phyloP scores from a whole-genome alignment of 2,888 invertebrate species.

The Omphaloscelis lunosa region DNA sequence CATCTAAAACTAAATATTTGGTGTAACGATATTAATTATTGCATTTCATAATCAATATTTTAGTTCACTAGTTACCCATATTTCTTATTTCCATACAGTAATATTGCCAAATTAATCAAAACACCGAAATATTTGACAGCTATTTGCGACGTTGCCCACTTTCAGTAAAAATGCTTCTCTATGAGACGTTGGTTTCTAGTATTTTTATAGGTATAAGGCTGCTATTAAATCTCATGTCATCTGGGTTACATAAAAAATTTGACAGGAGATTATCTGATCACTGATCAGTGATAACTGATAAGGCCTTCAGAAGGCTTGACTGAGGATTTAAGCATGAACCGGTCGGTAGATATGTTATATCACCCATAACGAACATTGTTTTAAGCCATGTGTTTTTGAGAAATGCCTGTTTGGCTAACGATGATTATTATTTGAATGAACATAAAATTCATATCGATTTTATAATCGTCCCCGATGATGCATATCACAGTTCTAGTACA shows the following conservation, averaged over 20 bases:
- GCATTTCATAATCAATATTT: too few relatives aligned
- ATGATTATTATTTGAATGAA: not conserved
- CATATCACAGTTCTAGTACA: conserved; percentile 10
- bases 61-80: too few relatives aligned
- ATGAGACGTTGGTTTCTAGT: not conserved
- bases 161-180: not conserved
- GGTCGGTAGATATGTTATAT: not conserved
- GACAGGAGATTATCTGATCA: conserved; percentile 10
- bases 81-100: too few relatives aligned
- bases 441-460: not conserved
- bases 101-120: too few relatives aligned
- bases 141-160: too few relatives aligned
- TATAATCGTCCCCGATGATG: not conserved
- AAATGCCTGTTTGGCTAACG: not conserved
- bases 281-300: conserved; percentile 5
- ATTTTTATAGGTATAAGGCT: not conserved
- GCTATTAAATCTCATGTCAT: not conserved
- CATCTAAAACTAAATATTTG: too few relatives aligned
- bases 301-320: not conserved
- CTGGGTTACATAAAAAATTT: not conserved
- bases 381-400: not conserved
- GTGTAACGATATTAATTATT: too few relatives aligned
- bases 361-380: not conserved
- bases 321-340: not conserved
- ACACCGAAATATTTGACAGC: too few relatives aligned